Evolutionary conservation across 1,140 invertebrate genomes (phyloP).

Genomic region (Centruroides sculpturatus): DNA sequence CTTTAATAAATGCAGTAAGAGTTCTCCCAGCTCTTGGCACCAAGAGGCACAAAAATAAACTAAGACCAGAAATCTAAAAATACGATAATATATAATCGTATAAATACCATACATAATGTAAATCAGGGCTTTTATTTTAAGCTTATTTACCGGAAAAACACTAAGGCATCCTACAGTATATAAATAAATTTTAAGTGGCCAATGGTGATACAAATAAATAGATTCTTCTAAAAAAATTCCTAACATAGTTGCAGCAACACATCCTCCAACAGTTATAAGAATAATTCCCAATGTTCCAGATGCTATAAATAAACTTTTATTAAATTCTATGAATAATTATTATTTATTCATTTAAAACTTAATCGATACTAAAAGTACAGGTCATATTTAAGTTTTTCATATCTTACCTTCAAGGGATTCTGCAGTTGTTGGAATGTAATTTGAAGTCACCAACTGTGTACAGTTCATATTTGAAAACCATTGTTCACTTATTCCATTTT

Average conservation of each 20-base stretch:
- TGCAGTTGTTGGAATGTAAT: too few relatives aligned
- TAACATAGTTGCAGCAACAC: background rate
- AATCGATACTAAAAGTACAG: background rate
- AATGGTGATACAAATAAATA: conserved; percentile 12
- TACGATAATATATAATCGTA: background rate
- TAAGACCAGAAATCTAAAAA: conserved; percentile 10
- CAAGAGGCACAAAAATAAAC: conserved; percentile 14
- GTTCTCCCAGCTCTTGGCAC: conserved; percentile 11
- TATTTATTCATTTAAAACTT: background rate
- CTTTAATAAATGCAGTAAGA: background rate
- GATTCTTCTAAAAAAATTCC: background rate
- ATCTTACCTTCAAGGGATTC: too few relatives aligned
- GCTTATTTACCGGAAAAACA: conserved; percentile 12
- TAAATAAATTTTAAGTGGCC: conserved; percentile 12
- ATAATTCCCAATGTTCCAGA: background rate
- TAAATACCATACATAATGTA: background rate
- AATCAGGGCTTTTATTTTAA: background rate
- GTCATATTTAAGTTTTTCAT: too few relatives aligned
- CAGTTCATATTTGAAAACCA: too few relatives aligned
- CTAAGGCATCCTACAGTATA: conserved; percentile 12
- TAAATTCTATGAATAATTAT: background rate
- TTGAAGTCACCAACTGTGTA: too few relatives aligned
- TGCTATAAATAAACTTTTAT: background rate
- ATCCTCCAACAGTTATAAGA: background rate
- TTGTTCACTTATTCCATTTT: too few relatives aligned